Evolutionary conservation across 53 echinoderm and acorn worm species (phyloP), one percentile per base, ranked within the genome.

Genomic region (Temnopleurus reevesii): DNA sequence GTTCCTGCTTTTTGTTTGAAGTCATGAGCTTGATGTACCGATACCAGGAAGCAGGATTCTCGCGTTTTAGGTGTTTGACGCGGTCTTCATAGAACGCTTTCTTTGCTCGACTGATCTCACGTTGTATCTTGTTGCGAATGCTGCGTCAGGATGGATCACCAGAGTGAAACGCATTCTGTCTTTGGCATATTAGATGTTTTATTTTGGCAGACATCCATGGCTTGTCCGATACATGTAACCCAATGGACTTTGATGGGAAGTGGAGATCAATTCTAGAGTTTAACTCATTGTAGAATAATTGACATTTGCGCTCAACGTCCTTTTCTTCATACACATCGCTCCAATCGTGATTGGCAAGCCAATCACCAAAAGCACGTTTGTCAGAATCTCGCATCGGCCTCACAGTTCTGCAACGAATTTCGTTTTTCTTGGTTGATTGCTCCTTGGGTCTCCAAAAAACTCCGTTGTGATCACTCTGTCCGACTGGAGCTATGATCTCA

Each of bases 341-440:
- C 87, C 87, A 87, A 46, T 87, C 47, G 24, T 87, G 87, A 6
- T 49, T 28, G 12, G 65, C 17, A 18, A 87, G 27, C 87, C 66
- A 65, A 5, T 61, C 7, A 23, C 87, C 66, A 64, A 61, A 87
- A 2, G 27, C 28, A 21, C 47, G 66, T 21, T 64, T 87, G 13
- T 25, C 30, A n/a, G 87, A 87, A 4, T 87, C 86, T 87, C 34
- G 63, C 87, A 87, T 87, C 1, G 66, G 87, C 28, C 47, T 19
- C 30, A 66, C 66, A 17, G 12, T 36, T 47, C 12, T 45, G 0
- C 5, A 30, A 18, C 10, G 38, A 18, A 45, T 18, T 24, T 58
- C 27, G 33, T 85, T 85, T 56, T 85, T 25, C 12, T 7, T 9
- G 18, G 10, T 23, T 28, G 33, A 17, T 64, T 2, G 41, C 2